Base-by-base conservation (phyloP, 2,888 invertebrate species). In the Alcis repandata region DNA sequence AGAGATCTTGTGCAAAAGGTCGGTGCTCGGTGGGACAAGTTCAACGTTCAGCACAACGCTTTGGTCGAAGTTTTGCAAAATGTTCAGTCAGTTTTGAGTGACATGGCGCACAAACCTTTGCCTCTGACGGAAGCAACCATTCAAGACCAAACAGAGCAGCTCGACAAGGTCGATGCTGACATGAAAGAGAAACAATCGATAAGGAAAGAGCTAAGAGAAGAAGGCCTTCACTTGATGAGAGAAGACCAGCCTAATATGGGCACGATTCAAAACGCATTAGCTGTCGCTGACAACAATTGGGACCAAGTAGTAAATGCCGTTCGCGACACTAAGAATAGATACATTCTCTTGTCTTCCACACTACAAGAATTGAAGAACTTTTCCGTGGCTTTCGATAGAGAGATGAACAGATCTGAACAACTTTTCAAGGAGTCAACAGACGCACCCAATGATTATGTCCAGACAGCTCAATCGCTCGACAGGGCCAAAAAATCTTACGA, bases 201-300 rank as follows among this genome's bases (percentile, higher is more conserved):
- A 0, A 96, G 96, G 79, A 95, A 96, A 70, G 95, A 95, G 71
- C 91, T 98, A n/a, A 95, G 96, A 76, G 95, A 96, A 78, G 96
- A 97, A 90, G 98, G 97, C 0, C 93, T 96, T 59, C 94, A 96
- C 76, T 88, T 98, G 71, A 95, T 98, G 95, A 95, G 96, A 80
- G 96, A 97, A 90, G 96, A 98, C 88, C 96, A 97, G 79, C 95
- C 95, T 57, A 97, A 97, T 73, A 96, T 97, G 87, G 95, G 96
- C 0, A 95, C 95, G 0, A 96, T 98, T 66, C 98, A 98, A 86
- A 96, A 96, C 74, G 95, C 96, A 51, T 87, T 98, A 0, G 94
- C 97, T 0, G 95, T 96, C 0, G 95, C 97, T 45, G 98, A 98
- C 79, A 95, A 96, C 60, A 96, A 96, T 72, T 98, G 97, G 95